Evolutionary conservation across 2,797 vertebrate species (phyloP).

Genomic region (Typhlichthys subterraneus): DNA sequence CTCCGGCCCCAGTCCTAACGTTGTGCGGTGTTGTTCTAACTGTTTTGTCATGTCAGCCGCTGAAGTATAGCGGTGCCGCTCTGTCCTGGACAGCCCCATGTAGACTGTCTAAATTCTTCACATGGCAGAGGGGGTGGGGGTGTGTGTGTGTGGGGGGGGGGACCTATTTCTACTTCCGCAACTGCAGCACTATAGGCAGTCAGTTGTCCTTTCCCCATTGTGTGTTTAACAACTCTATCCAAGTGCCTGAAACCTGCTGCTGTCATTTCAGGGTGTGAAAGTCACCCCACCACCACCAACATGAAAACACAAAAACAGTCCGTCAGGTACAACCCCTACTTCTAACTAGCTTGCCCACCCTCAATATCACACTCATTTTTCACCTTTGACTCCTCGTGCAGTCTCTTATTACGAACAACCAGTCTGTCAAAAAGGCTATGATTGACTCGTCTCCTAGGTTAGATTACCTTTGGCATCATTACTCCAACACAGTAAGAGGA

Average conservation of each 20-base stretch:
- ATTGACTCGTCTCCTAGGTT: conserved; percentile 70
- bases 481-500: conserved; percentile 38
- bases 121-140: background rate
- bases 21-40: conserved; percentile 68
- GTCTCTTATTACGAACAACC: conserved; percentile 75
- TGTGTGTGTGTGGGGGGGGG: too few species aligned
- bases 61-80: conserved; percentile 36
- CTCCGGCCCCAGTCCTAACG: conserved; percentile 29
- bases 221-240: conserved; percentile 20
- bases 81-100: conserved; percentile 31
- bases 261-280: conserved; percentile 46
- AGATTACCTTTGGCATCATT: conserved; percentile 73
- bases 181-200: background rate
- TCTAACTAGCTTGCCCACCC: conserved; percentile 48
- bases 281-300: conserved; percentile 32
- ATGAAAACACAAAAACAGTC: conserved; percentile 7
- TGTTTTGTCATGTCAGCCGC: conserved; percentile 39
- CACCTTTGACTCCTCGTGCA: conserved; percentile 77
- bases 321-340: conserved; percentile 15
- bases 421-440: conserved; percentile 72
- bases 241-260: conserved; percentile 17
- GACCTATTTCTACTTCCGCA: background rate
- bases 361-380: conserved; percentile 79
- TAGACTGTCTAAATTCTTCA: conserved; percentile 48
- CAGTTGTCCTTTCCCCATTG: conserved; percentile 27